Conservation (phyloP, 2,113 vertebrate genomes). For the Corapipo altera region DNA sequence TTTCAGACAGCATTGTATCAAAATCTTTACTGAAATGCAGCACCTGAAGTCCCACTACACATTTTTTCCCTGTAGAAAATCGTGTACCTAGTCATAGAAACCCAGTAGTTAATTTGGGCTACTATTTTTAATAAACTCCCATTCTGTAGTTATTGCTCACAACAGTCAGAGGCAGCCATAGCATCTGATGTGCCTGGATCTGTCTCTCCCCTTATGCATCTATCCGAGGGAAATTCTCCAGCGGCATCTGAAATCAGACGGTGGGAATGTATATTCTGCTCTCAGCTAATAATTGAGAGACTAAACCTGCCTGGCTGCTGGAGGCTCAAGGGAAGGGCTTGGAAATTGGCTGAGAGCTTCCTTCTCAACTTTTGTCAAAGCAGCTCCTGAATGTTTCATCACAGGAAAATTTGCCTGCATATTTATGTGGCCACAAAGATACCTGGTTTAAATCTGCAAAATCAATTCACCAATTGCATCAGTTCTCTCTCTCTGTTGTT, state of each 20-base stretch:
- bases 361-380: background rate
- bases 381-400: slow-evolving; percentile 32
- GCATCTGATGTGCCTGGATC: background rate
- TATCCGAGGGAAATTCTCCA: background rate
- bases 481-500: background rate
- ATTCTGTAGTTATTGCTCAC: background rate
- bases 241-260: background rate
- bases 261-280: slow-evolving; percentile 19
- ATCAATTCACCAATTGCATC: background rate
- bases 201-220: background rate
- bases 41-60: background rate
- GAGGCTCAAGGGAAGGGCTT: slow-evolving; percentile 7
- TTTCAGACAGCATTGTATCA: background rate
- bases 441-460: background rate
- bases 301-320: slow-evolving; percentile 32
- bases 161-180: background rate
- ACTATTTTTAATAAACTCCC: background rate
- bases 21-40: background rate
- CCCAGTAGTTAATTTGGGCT: background rate
- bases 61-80: background rate
- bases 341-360: slow-evolving; percentile 39
- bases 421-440: background rate
- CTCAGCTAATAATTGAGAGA: slow-evolving; percentile 54
- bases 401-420: background rate
- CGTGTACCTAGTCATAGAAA: background rate